phyloP scores from a whole-genome alignment of 2,888 invertebrate species.

The Aphodius sticticus region DNA sequence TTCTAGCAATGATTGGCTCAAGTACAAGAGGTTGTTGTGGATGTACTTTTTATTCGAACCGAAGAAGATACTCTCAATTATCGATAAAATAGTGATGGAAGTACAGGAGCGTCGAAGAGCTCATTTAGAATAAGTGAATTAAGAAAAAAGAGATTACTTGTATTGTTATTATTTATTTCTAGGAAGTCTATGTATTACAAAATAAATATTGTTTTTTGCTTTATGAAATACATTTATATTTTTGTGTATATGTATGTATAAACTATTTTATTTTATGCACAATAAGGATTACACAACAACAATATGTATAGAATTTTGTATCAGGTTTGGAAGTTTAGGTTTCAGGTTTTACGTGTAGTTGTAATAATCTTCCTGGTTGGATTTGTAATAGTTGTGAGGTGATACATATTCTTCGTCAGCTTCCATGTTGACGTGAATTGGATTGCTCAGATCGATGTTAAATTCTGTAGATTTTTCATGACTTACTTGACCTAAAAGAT shows the following conservation, averaged over 20 bases:
- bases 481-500: constrained; percentile 29
- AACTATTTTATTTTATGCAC: too few species aligned
- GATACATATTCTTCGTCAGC: constrained; percentile 29
- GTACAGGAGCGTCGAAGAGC: constrained; percentile 17
- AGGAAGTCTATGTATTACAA: constrained; percentile 11
- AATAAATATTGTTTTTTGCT: background rate
- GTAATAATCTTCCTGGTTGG: constrained; percentile 40
- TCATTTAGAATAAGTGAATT: constrained; percentile 16
- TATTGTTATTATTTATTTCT: constrained; percentile 19
- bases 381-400: constrained; percentile 39
- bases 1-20: constrained; percentile 46
- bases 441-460: constrained; percentile 59
- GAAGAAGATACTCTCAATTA: constrained; percentile 33
- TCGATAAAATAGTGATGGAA: constrained; percentile 36
- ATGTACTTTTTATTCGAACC: constrained; percentile 40
- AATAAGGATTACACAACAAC: background rate
- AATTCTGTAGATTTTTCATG: constrained; percentile 42
- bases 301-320: background rate
- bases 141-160: constrained; percentile 19
- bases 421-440: constrained; percentile 58
- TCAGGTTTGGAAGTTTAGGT: background rate
- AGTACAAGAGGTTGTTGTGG: constrained; percentile 46
- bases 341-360: constrained; percentile 38
- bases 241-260: too few species aligned
- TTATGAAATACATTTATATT: too few species aligned